Conservation (phyloP, 2,888 invertebrate genomes). For the Globia sparganii region DNA sequence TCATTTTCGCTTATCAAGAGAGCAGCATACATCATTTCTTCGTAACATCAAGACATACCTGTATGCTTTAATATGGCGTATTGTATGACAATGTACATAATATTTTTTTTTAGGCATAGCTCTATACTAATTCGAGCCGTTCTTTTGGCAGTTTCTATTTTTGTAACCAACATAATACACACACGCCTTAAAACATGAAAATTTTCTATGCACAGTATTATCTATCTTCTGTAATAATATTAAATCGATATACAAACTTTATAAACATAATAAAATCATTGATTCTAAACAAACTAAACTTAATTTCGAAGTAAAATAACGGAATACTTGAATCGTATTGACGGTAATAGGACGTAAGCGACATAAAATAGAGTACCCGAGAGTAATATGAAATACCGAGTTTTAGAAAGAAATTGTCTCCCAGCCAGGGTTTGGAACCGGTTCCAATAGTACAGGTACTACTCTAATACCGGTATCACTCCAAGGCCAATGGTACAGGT, state of each 20-base stretch:
- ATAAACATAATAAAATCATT: slow-evolving; percentile 64
- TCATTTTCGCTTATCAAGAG: background rate
- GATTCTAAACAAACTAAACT: slow-evolving; percentile 61
- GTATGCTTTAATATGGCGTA: background rate
- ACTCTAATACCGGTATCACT: background rate
- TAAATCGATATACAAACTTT: slow-evolving; percentile 52
- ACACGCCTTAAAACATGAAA: slow-evolving; percentile 10
- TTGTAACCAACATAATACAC: background rate
- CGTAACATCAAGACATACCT: background rate
- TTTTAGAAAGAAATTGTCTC: background rate
- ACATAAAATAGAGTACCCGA: background rate
- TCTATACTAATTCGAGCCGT: background rate
- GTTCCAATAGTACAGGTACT: background rate
- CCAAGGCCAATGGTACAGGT: background rate
- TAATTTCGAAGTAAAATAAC: slow-evolving; percentile 60
- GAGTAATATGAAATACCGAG: background rate
- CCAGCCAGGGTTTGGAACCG: background rate
- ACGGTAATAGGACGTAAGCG: slow-evolving; percentile 27
- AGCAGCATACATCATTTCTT: background rate
- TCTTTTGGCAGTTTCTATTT: background rate
- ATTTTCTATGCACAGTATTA: slow-evolving; percentile 19
- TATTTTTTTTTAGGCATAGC: background rate
- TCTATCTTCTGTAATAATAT: slow-evolving; percentile 6
- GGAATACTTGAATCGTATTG: slow-evolving; percentile 64
- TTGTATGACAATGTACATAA: background rate